Conservation (phyloP, 2,888 invertebrate species). For the Seladonia tumulorum region DNA sequence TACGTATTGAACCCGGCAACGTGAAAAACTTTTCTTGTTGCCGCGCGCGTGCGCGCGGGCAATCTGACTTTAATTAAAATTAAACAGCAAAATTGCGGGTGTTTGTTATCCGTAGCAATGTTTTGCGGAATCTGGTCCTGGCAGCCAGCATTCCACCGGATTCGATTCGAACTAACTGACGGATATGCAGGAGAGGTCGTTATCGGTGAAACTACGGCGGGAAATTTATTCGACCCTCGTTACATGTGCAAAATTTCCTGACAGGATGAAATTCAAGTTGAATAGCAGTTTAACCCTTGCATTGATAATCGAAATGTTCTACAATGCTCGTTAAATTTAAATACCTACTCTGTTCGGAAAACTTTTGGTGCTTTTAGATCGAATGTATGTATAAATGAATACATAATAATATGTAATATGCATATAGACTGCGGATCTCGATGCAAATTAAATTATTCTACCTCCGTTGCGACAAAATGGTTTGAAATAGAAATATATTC, state of each 20-base stretch:
- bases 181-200: not conserved
- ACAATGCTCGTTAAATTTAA: not conserved
- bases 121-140: not conserved
- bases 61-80: slow-evolving; percentile 61
- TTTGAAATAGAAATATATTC: too few relatives aligned
- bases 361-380: not conserved
- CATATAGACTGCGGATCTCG: too few relatives aligned
- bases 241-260: not conserved
- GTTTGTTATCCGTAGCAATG: slow-evolving; percentile 31
- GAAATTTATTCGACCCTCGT: not conserved
- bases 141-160: not conserved
- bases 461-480: too few relatives aligned
- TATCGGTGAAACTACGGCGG: slow-evolving; percentile 6
- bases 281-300: not conserved
- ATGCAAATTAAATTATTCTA: too few relatives aligned
- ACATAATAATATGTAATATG: too few relatives aligned
- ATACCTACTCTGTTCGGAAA: not conserved
- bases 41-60: slow-evolving; percentile 16
- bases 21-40: slow-evolving; percentile 41
- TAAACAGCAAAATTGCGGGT: slow-evolving; percentile 45
- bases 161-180: slow-evolving; percentile 18
- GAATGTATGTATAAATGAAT: too few relatives aligned
- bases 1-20: slow-evolving; percentile 33
- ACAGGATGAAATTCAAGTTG: not conserved
- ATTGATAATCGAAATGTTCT: not conserved